Conservation (phyloP, 2,113 vertebrate species). For the Dasyurus viverrinus region DNA sequence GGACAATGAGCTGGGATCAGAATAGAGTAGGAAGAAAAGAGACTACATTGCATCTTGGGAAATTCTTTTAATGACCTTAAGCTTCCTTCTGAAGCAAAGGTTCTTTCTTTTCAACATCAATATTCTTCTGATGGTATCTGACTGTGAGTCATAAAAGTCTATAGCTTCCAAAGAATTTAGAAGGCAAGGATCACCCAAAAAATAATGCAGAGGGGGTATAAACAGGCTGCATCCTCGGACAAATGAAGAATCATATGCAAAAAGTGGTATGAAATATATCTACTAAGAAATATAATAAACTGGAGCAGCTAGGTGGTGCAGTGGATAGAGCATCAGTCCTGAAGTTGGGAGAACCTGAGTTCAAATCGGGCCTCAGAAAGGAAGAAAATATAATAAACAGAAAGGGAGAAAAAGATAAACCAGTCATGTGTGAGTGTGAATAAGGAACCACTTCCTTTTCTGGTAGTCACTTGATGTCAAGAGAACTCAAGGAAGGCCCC, state of each 20-base stretch:
- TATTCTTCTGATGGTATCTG: neutral
- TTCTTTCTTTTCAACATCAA: neutral
- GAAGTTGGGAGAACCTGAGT: too few relatives aligned
- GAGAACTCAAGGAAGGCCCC: neutral
- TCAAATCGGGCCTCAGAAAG: too few relatives aligned
- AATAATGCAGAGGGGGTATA: neutral
- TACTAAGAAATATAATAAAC: neutral
- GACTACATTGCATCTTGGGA: neutral
- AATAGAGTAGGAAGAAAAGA: neutral
- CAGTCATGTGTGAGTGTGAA: neutral
- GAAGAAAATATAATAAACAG: too few relatives aligned
- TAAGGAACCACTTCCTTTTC: neutral
- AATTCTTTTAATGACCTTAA: neutral
- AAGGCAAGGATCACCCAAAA: neutral
- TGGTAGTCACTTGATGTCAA: neutral
- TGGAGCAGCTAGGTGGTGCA: too few relatives aligned
- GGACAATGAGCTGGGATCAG: neutral
- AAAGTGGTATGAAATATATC: neutral
- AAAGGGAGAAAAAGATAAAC: too few relatives aligned
- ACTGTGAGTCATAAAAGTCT: neutral
- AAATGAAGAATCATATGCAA: neutral
- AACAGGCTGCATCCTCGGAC: neutral
- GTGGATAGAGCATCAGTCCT: too few relatives aligned
- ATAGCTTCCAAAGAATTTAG: neutral
- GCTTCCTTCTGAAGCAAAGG: neutral